Base-by-base conservation (phyloP, 2,888 invertebrate genomes). In the Atrina japonica region DNA sequence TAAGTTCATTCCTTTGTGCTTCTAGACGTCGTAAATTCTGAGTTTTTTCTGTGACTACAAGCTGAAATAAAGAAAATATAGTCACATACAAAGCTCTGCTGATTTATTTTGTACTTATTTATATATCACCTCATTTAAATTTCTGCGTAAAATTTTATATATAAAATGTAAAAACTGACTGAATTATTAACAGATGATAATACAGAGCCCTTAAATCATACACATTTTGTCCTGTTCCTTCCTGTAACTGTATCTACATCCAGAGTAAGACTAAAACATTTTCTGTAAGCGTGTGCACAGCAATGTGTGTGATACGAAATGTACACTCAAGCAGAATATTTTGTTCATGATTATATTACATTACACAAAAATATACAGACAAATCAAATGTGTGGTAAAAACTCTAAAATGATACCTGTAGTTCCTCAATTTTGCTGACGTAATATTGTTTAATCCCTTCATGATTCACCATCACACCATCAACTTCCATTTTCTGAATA, bases 1-100 rank as follows among this genome's bases (percentile, higher is more conserved):
- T 99, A 0, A 99, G 94, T 91, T 99, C 99, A 93, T 99, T 99
- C 80, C 99, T 93, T 90, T 99, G 99, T 18, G 99, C 99, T 92
- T 99, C 98, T 74, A 99, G 92, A 90, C 99, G 95, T 66, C 99
- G 93, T 60, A 99, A 93, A 92, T 99, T 99, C 91, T 98, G 98
- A 82, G 96, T 96, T 89, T 99, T 99, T 86, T 99, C 98, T n/a
- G 97, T 96, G 5, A 99, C 97, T 83, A 96, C 94, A 65, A 98
- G 93, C 91, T 93, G 80, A 55, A 88, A 83, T 49, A 35, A 64
- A 61, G 21, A 63, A 55, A 18, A 56, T 25, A 29, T n/a, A 21
- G 21, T 59, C 27, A 2, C 16, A 0, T n/a, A 27, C 25, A 6
- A 2, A 55, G 1, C 11, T 16, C 18, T 50, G 50, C 6, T 21